Evolutionary conservation across 2,888 invertebrate species (phyloP), one percentile per base, ranked within the genome.

Genomic region (Papilio elwesi): DNA sequence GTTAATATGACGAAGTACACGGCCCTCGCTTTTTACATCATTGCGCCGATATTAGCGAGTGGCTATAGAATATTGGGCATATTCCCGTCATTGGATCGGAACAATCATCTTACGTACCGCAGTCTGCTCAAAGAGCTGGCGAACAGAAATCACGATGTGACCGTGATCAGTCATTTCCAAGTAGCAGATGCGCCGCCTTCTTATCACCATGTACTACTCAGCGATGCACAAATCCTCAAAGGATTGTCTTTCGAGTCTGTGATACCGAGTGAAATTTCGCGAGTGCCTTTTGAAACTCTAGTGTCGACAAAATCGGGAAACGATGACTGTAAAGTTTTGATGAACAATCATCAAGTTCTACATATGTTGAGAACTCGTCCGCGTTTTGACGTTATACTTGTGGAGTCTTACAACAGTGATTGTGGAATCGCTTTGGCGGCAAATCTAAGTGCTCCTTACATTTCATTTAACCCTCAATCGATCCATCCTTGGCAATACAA

Each of bases 351-450:
- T 65, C 90, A 94, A 68, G 93, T 94, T 78, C 82, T 92, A 59
- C 94, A 95, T n/a, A 90, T 94, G 88, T 93, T 85, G 83, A 88
- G 77, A 74, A 94, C 83, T 82, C 89, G 85, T 76, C 91, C 94
- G 75, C 93, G 92, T 70, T 97, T 95, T 84, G 97, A 97, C 84
- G 88, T 97, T 10, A 94, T 97, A 52, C 81, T 97, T 38, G 94
- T 95, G 76, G 97, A 97, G 85, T 95, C 95, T 70, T 97, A 96
- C 86, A 96, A 96, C 81, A 95, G 95, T 51, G 96, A 97, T 83
- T 97, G 97, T 80, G 95, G 95, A 80, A 86, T 96, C 79, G 96
- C 95, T 43, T 90, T 97, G 75, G 95, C 95, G 8, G 94, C 96
- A 79, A 95, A 95, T 84, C 94, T 96, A 55, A 93, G 95, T 78